These are phyloP conservation scores for Acanthacorydalis orientalis DNA, from an alignment of 2,888 invertebrate species.

Conservation along the genomic window DNA sequence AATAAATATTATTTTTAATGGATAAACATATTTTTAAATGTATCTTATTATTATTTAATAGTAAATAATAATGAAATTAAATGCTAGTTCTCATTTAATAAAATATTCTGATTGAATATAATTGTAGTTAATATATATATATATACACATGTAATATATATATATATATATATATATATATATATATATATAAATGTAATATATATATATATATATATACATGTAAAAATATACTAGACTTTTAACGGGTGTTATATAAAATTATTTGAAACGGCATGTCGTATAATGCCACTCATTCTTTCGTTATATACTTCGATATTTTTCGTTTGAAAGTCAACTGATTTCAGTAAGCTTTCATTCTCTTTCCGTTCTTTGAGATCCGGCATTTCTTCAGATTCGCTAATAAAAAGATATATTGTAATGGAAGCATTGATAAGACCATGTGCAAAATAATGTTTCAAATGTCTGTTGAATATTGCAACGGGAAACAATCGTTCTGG, in stretches of 20 bases:
- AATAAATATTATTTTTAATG: too few species aligned
- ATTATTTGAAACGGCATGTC: not conserved
- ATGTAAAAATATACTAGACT: too few species aligned
- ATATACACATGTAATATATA: too few species aligned
- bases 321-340: slow-evolving; percentile 10
- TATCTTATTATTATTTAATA: too few species aligned
- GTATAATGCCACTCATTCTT: slow-evolving; percentile 4
- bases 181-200: too few species aligned
- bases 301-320: slow-evolving; percentile 1
- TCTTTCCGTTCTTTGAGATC: not conserved
- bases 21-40: too few species aligned
- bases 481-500: not conserved
- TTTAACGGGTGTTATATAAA: not conserved
- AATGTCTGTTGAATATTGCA: not conserved
- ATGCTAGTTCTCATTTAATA: too few species aligned
- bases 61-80: too few species aligned
- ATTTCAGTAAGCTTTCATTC: not conserved
- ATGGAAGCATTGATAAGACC: not conserved
- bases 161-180: too few species aligned
- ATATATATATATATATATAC: too few species aligned
- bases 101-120: too few species aligned
- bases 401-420: not conserved
- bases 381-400: slow-evolving; percentile 1
- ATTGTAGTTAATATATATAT: too few species aligned
- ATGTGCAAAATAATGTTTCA: slow-evolving; percentile 1